These are phyloP conservation scores for Tetanocera ferruginea DNA, from an alignment of 2,888 invertebrate species.

Conservation along the genomic window DNA sequence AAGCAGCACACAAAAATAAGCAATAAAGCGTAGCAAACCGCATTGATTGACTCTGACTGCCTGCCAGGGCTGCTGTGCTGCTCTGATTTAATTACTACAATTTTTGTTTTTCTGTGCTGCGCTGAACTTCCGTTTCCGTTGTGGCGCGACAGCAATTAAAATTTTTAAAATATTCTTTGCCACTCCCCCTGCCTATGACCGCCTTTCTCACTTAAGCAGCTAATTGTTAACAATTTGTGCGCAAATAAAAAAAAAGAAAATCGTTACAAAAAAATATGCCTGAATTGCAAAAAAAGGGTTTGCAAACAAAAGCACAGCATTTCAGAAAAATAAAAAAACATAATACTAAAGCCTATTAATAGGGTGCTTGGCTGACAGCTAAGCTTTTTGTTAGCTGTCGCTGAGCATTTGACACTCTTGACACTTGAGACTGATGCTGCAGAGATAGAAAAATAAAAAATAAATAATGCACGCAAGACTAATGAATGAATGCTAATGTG, in stretches of 20 bases:
- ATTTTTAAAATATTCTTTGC: background rate
- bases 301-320: too few relatives aligned
- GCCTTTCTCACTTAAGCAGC: background rate
- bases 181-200: background rate
- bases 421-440: conserved; percentile 16
- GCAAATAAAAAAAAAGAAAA: too few relatives aligned
- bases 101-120: conserved; percentile 12
- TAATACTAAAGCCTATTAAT: conserved; percentile 14
- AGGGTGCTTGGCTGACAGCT: conserved; percentile 31
- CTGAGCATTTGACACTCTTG: conserved; percentile 35
- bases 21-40: background rate
- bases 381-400: conserved; percentile 28
- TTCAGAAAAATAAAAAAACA: background rate
- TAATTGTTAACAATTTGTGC: background rate
- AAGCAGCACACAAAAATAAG: too few relatives aligned
- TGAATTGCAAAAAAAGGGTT: background rate
- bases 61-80: background rate
- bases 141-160: background rate
- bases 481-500: background rate
- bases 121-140: conserved; percentile 15
- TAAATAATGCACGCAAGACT: background rate
- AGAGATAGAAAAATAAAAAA: background rate
- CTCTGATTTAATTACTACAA: background rate
- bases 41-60: background rate
- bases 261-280: background rate